A percentile compares a stretch with the other conserved stretches of the same genome.
phyloP scores from a whole-genome alignment of 53 echinoderm and acorn worm genomes.

The Echinarachnius parma region DNA sequence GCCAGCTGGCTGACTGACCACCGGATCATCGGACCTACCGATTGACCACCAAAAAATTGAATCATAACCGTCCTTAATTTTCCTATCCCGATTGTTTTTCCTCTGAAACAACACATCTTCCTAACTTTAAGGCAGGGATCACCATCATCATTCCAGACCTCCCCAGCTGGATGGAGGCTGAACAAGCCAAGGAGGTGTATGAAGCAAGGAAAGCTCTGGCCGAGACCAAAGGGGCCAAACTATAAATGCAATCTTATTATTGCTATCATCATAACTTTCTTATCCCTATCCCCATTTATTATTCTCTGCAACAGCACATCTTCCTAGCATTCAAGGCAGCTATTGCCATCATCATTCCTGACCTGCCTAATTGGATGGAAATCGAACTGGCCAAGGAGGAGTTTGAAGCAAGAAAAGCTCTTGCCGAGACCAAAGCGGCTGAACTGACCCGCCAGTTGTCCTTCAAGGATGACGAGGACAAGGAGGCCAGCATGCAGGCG shows the following conservation, averaged over 20 bases:
- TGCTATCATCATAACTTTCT: neutral
- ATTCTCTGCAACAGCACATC: conserved; percentile 76
- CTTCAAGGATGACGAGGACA: conserved; percentile 25
- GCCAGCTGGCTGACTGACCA: too few species aligned
- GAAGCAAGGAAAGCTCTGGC: conserved; percentile 84
- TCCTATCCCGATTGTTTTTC: too few species aligned
- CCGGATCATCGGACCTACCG: too few species aligned
- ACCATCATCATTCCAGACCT: conserved; percentile 95
- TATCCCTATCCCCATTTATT: neutral
- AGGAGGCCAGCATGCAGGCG: neutral
- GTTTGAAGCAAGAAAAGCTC: conserved; percentile 86
- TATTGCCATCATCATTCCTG: conserved; percentile 93
- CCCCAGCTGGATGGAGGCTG: conserved; percentile 97
- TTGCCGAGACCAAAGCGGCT: conserved; percentile 58
- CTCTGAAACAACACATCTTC: conserved; percentile 88
- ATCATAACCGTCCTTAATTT: too few species aligned
- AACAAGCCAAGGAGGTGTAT: conserved; percentile 84
- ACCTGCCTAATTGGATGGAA: conserved; percentile 96
- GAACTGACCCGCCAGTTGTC: conserved; percentile 41
- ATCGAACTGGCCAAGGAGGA: conserved; percentile 85
- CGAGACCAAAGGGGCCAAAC: too few species aligned
- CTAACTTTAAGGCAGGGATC: conserved; percentile 87
- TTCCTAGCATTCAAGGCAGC: conserved; percentile 89
- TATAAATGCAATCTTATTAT: neutral
- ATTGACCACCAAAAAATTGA: too few species aligned